Conservation (phyloP, 2,888 invertebrate genomes). For the Diplazon laetatorius region DNA sequence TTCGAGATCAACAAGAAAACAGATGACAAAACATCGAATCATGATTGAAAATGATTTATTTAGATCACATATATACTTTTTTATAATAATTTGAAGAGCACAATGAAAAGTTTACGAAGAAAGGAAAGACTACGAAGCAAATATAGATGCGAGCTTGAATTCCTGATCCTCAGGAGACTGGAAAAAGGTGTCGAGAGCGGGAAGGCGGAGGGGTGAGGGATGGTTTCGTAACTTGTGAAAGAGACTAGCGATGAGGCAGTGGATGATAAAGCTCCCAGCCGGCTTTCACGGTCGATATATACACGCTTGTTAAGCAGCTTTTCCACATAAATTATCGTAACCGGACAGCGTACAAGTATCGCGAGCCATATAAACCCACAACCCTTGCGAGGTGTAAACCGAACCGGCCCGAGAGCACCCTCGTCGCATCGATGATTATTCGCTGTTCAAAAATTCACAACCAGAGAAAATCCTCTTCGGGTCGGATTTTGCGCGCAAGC, state of each 20-base stretch:
- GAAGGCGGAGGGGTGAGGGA: neutral
- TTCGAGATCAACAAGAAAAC: no score
- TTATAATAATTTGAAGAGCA: no score
- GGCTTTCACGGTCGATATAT: slow-evolving; percentile 20
- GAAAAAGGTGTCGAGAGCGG: no score
- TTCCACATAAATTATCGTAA: slow-evolving; percentile 43
- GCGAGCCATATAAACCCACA: neutral
- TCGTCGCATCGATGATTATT: slow-evolving; percentile 15
- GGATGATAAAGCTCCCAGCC: slow-evolving; percentile 37
- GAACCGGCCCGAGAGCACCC: slow-evolving; percentile 2
- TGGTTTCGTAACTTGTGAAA: neutral
- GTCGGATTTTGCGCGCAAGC: neutral
- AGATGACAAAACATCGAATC: no score
- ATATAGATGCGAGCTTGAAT: neutral
- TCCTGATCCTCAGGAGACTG: neutral
- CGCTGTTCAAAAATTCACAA: slow-evolving; percentile 16
- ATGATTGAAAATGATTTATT: no score
- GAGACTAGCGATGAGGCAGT: slow-evolving; percentile 8
- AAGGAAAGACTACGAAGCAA: slow-evolving; percentile 16
- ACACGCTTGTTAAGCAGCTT: slow-evolving; percentile 24
- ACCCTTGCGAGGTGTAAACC: neutral
- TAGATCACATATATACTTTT: no score
- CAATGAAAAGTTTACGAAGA: neutral
- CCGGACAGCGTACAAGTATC: slow-evolving; percentile 18
- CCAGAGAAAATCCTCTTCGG: slow-evolving; percentile 8